These are phyloP conservation scores for Melipona bicolor DNA, from an alignment of 2,888 invertebrate genomes.

Conservation along the genomic window DNA sequence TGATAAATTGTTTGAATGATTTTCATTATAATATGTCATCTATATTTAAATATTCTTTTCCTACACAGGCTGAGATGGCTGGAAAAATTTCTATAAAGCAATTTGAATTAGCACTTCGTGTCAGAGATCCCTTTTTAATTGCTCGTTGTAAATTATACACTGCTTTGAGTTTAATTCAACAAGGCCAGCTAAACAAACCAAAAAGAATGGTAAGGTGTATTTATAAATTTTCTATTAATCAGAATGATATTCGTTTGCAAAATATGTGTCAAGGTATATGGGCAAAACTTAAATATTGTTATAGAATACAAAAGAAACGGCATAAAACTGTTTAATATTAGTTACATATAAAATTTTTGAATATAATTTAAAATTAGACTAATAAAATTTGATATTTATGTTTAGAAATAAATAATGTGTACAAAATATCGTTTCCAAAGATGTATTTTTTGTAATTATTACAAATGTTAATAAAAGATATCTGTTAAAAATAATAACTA, in stretches of 20 bases:
- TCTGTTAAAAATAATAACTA: conserved; percentile 18
- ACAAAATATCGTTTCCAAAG: conserved; percentile 30
- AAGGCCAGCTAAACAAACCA: conserved; percentile 88
- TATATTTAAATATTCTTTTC: conserved; percentile 22
- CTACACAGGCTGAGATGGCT: conserved; percentile 92
- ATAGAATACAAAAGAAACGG: conserved; percentile 71
- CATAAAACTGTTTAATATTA: conserved; percentile 29
- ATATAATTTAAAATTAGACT: conserved; percentile 18
- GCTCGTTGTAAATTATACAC: conserved; percentile 94
- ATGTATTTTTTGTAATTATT: conserved; percentile 37
- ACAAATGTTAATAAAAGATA: conserved; percentile 6
- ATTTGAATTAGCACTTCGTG: conserved; percentile 90
- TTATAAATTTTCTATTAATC: conserved; percentile 84
- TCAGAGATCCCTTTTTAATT: conserved; percentile 93
- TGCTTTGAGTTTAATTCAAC: conserved; percentile 95
- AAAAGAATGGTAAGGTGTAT: conserved; percentile 87
- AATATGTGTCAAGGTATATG: conserved; percentile 95
- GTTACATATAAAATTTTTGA: neutral
- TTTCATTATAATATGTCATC: neutral
- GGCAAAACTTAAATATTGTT: conserved; percentile 90
- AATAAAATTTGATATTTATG: conserved; percentile 29
- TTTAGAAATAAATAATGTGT: conserved; percentile 29
- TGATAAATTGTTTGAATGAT: neutral
- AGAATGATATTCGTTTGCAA: conserved; percentile 88
- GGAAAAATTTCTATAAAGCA: conserved; percentile 95